These are phyloP conservation scores for Hippoglossus hippoglossus DNA, from an alignment of 2,797 vertebrate species.

Conservation along the genomic window DNA sequence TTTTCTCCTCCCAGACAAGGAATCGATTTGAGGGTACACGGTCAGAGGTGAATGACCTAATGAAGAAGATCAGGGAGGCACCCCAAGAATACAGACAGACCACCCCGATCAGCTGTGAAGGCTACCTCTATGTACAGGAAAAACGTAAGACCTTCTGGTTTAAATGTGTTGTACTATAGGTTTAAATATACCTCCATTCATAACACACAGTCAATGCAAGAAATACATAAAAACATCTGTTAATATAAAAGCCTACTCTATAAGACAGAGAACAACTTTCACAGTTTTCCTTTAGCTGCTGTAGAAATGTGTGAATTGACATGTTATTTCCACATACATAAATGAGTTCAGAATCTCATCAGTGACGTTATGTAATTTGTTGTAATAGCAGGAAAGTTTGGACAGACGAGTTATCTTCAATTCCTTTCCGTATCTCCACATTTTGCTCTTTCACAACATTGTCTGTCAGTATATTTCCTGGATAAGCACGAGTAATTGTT, in stretches of 20 bases:
- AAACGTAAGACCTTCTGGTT: slow-evolving; percentile 87
- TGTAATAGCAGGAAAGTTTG: too few species aligned
- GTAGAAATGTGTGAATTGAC: background rate
- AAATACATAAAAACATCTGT: background rate
- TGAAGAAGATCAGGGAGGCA: slow-evolving; percentile 92
- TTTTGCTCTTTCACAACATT: background rate
- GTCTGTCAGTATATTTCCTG: background rate
- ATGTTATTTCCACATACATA: background rate
- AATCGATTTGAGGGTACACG: slow-evolving; percentile 96
- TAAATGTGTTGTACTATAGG: background rate
- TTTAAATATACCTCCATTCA: slow-evolving; percentile 5
- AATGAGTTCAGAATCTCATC: too few species aligned
- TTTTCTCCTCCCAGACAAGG: slow-evolving; percentile 85
- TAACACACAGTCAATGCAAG: background rate
- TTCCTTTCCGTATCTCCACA: background rate
- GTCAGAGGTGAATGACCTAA: slow-evolving; percentile 94
- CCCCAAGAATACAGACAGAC: slow-evolving; percentile 94
- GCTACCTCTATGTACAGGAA: slow-evolving; percentile 97
- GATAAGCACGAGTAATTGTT: background rate
- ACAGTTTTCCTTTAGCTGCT: background rate
- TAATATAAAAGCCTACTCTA: background rate
- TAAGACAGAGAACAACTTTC: background rate
- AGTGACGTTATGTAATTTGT: too few species aligned
- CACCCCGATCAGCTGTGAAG: slow-evolving; percentile 93
- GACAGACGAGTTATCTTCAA: background rate